Conservation (phyloP, 2,113 vertebrate species). For the Rhynchopsitta pachyrhyncha region DNA sequence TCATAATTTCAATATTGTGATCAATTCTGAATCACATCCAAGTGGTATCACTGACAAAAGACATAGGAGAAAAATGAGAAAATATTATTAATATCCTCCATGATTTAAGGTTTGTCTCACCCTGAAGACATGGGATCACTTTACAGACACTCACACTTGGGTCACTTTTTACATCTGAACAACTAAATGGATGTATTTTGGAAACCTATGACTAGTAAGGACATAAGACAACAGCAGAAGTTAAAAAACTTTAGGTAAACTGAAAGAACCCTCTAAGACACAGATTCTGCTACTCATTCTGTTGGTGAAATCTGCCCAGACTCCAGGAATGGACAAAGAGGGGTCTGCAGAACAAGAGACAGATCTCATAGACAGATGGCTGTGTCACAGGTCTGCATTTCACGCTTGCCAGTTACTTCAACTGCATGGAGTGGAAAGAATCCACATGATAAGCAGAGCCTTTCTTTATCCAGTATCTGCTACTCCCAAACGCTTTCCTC, state of each 20-base stretch:
- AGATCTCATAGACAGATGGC: neutral
- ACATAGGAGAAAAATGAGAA: neutral
- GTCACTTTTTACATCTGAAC: neutral
- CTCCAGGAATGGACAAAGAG: accelerated
- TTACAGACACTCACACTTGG: neutral
- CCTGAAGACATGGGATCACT: neutral
- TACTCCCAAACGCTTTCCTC: neutral
- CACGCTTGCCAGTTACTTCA: neutral
- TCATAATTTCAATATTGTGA: neutral
- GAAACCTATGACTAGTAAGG: neutral
- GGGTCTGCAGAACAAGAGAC: neutral
- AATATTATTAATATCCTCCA: neutral
- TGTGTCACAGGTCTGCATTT: neutral
- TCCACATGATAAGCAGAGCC: neutral
- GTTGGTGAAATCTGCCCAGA: neutral
- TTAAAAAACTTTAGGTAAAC: neutral
- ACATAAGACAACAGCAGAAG: neutral
- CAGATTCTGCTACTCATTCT: neutral
- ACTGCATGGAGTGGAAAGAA: neutral
- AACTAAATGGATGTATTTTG: neutral
- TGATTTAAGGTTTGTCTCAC: neutral
- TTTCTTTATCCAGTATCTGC: neutral
- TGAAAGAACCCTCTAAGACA: neutral
- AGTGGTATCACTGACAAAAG: neutral
- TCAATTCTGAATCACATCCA: neutral